phyloP scores from a whole-genome alignment of 1,140 invertebrate species.

The Leptinotarsa lineolata region DNA sequence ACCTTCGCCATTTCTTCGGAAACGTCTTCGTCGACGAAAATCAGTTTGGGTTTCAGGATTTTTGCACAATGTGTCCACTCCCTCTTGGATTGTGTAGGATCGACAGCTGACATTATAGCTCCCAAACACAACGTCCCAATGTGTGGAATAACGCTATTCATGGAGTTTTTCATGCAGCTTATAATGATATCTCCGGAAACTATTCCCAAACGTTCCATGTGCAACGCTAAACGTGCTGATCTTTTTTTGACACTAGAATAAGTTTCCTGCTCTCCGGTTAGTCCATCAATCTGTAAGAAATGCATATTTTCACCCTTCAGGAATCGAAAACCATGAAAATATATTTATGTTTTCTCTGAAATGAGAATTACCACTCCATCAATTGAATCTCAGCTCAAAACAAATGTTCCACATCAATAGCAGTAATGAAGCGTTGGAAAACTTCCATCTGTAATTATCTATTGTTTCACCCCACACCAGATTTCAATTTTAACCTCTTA shows the following conservation, averaged over 20 bases:
- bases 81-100: slow-evolving; percentile 20
- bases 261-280: slow-evolving; percentile 57
- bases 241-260: slow-evolving; percentile 53
- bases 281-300: slow-evolving; percentile 56
- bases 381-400: too few species aligned
- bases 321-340: too few species aligned
- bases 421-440: too few species aligned
- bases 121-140: slow-evolving; percentile 58
- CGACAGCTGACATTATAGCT: slow-evolving; percentile 34
- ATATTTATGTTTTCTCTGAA: too few species aligned
- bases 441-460: too few species aligned
- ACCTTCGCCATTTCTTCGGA: slow-evolving; percentile 28
- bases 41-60: slow-evolving; percentile 18
- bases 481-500: too few species aligned
- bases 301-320: too few species aligned
- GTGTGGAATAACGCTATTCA: slow-evolving; percentile 58
- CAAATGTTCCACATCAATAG: too few species aligned
- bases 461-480: too few species aligned
- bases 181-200: slow-evolving; percentile 56
- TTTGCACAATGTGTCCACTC: slow-evolving; percentile 26
- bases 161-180: slow-evolving; percentile 57
- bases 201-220: slow-evolving; percentile 56
- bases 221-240: slow-evolving; percentile 56
- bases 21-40: slow-evolving; percentile 33
- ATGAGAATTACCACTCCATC: too few species aligned